Base-by-base conservation (phyloP, 2,888 invertebrate species). In the Girardia tigrina region DNA sequence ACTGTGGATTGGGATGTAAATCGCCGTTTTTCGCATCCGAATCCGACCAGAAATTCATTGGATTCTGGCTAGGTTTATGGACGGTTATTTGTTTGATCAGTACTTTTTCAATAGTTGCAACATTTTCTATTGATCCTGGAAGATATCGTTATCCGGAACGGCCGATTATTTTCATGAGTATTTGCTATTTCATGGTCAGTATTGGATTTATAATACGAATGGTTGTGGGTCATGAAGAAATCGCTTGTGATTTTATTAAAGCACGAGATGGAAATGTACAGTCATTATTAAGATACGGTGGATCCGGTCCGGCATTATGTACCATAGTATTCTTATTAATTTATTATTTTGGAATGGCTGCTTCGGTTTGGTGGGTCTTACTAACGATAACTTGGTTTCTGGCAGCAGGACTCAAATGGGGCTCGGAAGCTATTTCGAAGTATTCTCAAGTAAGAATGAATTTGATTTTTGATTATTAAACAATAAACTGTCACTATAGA, bases 341-440 rank as follows among this genome's bases (percentile, higher is more conserved):
- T 29, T 98, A 98, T 86, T 97, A 93, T 87, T 98, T 97, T 86
- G 94, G 94, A 78, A 97, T 97, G 94, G 94, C 97, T 0, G 92
- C 93, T 0, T 92, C 92, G 27, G 91, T 95, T 77, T 98, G 97
- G 97, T 88, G 88, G 88, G 93, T 97, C 73, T 89, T 97, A 77
- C 87, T 98, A 20, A 90, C 94, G 74, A 90, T 98, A 84, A 94
- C 95, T 71, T 98, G 97, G 98, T 97, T 97, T 87, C 88, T 98
- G 79, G 93, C 95, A 0, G 95, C 97, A 0, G 95, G 94, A 0
- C 88, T 97, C 36, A 97, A 98, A 84, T 98, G 97, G 98, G 93
- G 95, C 79, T 93, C 93, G 84, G 98, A 98, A 86, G 95, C 95
- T 16, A 95, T 98, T 80, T 88, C 90, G n/a, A n/a, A n/a, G n/a